Evolutionary conservation across 2,113 vertebrate species (phyloP).

Genomic region (Planiliza haematocheilus): DNA sequence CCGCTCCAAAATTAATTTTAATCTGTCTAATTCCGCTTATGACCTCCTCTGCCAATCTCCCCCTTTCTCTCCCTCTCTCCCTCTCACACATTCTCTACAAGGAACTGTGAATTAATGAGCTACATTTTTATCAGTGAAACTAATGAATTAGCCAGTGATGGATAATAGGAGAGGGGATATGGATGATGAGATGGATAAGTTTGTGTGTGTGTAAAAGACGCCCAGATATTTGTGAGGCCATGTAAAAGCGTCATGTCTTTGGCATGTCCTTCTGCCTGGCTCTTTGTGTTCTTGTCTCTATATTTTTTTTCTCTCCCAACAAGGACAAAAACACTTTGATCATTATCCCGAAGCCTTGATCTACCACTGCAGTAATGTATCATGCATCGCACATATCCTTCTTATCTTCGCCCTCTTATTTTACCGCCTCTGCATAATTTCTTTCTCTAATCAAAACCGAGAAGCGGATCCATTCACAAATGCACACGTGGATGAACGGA

Average conservation of each 20-base stretch:
- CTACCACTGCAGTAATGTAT: constrained; percentile 49
- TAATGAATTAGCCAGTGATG: constrained; percentile 70
- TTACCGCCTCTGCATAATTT: neutral
- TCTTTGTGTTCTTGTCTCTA: constrained; percentile 22
- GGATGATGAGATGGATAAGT: constrained; percentile 51
- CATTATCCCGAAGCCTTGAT: constrained; percentile 63
- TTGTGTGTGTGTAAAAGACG: constrained; percentile 9
- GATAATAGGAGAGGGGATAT: constrained; percentile 62
- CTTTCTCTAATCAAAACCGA: constrained; percentile 27
- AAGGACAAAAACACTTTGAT: constrained; percentile 75
- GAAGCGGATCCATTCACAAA: neutral
- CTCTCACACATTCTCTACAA: constrained; percentile 34
- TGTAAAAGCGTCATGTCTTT: constrained; percentile 22
- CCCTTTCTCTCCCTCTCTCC: neutral
- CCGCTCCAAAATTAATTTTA: constrained; percentile 47
- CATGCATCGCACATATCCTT: constrained; percentile 30
- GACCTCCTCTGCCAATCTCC: constrained; percentile 26
- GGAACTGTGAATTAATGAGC: constrained; percentile 64
- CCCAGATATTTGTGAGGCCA: neutral
- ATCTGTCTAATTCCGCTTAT: constrained; percentile 53
- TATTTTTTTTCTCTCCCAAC: constrained; percentile 37
- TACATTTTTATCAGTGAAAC: constrained; percentile 70
- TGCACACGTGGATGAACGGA: neutral
- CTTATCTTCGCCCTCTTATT: constrained; percentile 24
- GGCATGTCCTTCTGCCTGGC: constrained; percentile 22